Base-by-base conservation (phyloP, 2,888 invertebrate genomes). In the Clitarchus hookeri region DNA sequence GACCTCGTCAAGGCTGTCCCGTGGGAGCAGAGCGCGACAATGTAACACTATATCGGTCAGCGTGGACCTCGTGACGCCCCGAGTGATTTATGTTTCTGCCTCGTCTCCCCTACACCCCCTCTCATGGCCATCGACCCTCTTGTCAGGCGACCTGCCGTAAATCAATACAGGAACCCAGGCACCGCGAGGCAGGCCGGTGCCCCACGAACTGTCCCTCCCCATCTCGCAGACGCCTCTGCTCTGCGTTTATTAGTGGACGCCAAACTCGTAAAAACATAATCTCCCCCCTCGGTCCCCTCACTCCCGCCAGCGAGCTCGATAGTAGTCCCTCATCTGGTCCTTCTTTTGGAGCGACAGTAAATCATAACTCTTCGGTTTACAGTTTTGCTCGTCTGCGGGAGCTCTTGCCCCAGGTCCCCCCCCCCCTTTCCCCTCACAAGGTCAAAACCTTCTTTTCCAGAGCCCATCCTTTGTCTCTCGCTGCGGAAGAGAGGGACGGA, bases 11-110 rank as follows among this genome's bases (percentile, higher is more conserved):
- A 23, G 65, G 65, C 16, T 65, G 8, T 65, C 65, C n/a, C 65
- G 23, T 11, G 65, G 8, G 65, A 19, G 65, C n/a, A n/a, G 65
- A 1, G 53, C 19, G 53, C 53, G 65, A 65, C 65, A 65, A 16
- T 65, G 65, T 65, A 65, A 65, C 65, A 65, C n/a, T 65, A 65
- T 65, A 65, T 65, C 65, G 65, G 65, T 65, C 65, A 65, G 65
- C 65, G 23, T 8, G 65, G 23, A 1, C 65, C 65, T 65, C 65
- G 0, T n/a, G 65, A n/a, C 8, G 65, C 65, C n/a, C n/a, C 19
- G 3, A 19, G 65, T 65, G 65, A 65, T 65, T 65, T 65, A 65
- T 65, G 65, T 23, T 23, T 19, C 11, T 8, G 13, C 8, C 19
- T 23, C 65, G 23, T 11, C 65, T n/a, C 65, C 65, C 16, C 19